Evolutionary conservation across 2,797 vertebrate genomes (phyloP), one percentile per base, ranked within the genome.

Genomic region (Phrynocephalus vlangalii): DNA sequence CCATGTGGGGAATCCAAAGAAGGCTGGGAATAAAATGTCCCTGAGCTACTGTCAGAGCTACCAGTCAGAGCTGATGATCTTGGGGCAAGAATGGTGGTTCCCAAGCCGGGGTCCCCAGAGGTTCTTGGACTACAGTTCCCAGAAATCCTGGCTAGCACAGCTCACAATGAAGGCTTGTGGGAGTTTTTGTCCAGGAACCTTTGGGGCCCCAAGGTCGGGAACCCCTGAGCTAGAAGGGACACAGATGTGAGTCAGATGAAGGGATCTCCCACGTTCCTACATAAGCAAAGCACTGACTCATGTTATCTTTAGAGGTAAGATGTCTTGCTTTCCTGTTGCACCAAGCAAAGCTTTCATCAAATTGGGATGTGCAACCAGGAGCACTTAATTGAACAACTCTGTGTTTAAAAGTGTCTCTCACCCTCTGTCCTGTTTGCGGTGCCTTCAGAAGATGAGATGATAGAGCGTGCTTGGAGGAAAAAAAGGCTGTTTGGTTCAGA

Each of bases 381-480:
- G 33, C 0, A 67, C 80, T 20, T 56, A 84, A 91, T 90, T 87
- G 81, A 82, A 92, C 0, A 0, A 82, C 81, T 86, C 81, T 11
- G 7, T 56, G 50, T 92, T 85, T 85, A 50, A 26, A 70, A 72
- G 63, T 79, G 38, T 15, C 78, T 52, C 38, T 60, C 50, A 24
- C 28, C 44, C 5, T 50, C 60, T 75, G 56, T 38, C 87, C 77
- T 85, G 71, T 75, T 80, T 81, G 78, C 78, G 66, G n/a, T 76
- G 30, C 72, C 30, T 30, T 70, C 66, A 33, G 79, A 73, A 70
- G 16, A 72, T n/a, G 38, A 81, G 87, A 79, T 79, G 33, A 56
- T 33, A 76, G 67, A 78, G 63, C n/a, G 30, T 68, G 30, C 50
- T 13, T 20, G 63, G 60, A 63, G 11, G 79, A 60, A 67, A 86